Conservation (phyloP, 2,797 vertebrate genomes). For the Buphagus erythrorhynchus region DNA sequence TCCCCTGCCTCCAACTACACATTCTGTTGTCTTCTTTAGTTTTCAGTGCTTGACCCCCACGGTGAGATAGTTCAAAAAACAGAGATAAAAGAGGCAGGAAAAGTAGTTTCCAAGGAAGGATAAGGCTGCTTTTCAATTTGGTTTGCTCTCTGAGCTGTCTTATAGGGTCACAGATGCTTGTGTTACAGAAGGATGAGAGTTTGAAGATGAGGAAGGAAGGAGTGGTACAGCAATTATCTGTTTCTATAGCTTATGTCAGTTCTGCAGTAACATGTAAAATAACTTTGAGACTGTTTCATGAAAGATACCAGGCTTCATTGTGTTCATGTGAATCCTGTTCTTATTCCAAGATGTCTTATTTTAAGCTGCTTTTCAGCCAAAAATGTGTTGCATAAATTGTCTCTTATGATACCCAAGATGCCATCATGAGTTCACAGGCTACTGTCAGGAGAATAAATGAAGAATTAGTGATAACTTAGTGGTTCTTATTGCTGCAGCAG, state of each 20-base stretch:
- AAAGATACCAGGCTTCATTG: not conserved
- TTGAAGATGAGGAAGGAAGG: not conserved
- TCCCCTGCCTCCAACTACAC: not conserved
- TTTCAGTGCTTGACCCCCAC: fast-evolving
- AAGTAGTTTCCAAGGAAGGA: not conserved
- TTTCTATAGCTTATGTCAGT: not conserved
- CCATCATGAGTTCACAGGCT: not conserved
- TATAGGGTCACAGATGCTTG: not conserved
- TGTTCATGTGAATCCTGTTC: not conserved
- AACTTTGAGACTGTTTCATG: not conserved
- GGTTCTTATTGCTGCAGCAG: not conserved
- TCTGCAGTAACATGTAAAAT: not conserved
- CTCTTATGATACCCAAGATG: not conserved
- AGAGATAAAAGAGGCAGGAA: not conserved
- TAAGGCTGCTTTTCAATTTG: not conserved
- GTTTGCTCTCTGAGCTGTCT: not conserved
- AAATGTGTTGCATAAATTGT: not conserved
- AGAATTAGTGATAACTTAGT: not conserved
- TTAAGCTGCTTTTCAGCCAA: not conserved
- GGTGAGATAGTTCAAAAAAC: not conserved
- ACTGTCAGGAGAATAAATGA: not conserved
- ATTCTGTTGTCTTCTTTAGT: not conserved
- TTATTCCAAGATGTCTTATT: not conserved
- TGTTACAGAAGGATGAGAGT: not conserved
- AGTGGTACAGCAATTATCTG: not conserved